Percentiles rank a stretch among this genome's conserved stretches.
These are phyloP conservation scores for Epizoanthus scotinus DNA, from an alignment of 92 coral and sea anemone genomes.

Conservation along the genomic window DNA sequence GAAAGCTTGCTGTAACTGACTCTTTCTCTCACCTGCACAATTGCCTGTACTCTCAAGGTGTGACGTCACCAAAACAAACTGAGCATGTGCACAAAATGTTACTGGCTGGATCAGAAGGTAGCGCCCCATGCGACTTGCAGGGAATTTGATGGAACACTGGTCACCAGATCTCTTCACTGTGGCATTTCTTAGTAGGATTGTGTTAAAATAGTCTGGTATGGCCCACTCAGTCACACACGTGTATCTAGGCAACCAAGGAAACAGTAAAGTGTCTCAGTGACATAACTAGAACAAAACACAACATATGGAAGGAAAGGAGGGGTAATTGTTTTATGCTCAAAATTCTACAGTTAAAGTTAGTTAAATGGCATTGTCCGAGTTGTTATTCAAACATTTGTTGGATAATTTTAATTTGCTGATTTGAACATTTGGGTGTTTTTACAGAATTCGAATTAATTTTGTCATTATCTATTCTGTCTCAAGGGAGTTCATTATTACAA, in stretches of 20 bases:
- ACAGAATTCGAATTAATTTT: too few relatives aligned
- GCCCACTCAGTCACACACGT: constrained; percentile 33
- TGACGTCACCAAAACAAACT: constrained; percentile 81
- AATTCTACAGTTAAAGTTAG: too few relatives aligned
- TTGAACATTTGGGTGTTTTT: too few relatives aligned
- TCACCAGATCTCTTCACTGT: constrained; percentile 60
- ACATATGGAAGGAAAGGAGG: too few relatives aligned
- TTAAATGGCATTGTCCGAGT: too few relatives aligned
- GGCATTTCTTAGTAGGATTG: constrained; percentile 62
- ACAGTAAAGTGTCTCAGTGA: neutral
- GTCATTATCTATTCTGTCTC: too few relatives aligned
- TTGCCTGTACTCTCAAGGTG: constrained; percentile 85
- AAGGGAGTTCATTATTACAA: too few relatives aligned
- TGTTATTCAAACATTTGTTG: too few relatives aligned
- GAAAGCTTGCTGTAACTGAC: constrained; percentile 68
- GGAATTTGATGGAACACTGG: constrained; percentile 48
- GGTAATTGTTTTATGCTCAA: too few relatives aligned
- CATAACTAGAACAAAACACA: neutral
- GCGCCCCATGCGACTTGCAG: constrained; percentile 80
- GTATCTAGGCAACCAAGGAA: constrained; percentile 27
- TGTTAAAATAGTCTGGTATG: constrained; percentile 70
- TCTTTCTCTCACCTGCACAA: constrained; percentile 66
- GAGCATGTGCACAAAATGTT: constrained; percentile 44
- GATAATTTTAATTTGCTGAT: too few relatives aligned
- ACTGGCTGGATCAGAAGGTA: constrained; percentile 83